A percentile compares a stretch with the other conserved stretches of the same genome.
Evolutionary conservation across 2,113 vertebrate genomes (phyloP).

Genomic region (Setophaga kirtlandii): DNA sequence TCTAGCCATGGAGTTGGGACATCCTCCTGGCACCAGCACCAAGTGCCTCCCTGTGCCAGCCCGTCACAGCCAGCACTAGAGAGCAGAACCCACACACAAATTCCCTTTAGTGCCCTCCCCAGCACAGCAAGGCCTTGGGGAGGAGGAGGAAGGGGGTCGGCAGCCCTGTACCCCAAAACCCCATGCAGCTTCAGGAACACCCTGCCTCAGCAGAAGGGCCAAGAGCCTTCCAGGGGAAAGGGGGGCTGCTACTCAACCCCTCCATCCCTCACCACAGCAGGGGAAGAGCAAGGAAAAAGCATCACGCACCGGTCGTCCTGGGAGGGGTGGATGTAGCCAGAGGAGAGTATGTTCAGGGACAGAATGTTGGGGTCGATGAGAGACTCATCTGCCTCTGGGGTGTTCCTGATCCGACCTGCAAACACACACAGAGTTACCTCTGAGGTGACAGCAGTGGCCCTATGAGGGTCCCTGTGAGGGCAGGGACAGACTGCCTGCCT

Average conservation of each 20-base stretch:
- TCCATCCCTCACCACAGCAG: not conserved
- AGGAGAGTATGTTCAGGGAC: conserved; percentile 93
- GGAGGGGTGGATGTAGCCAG: conserved; percentile 85
- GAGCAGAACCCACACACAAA: not conserved
- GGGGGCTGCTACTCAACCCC: not conserved
- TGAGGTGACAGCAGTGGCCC: not conserved
- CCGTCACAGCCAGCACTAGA: not conserved
- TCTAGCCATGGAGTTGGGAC: accelerated
- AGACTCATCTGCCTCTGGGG: conserved; percentile 90
- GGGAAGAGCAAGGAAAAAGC: not conserved
- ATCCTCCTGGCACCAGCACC: not conserved
- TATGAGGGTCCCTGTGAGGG: accelerated
- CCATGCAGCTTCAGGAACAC: not conserved
- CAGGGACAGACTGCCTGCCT: not conserved
- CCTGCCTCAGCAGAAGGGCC: not conserved
- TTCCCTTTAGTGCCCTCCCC: not conserved
- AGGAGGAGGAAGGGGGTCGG: not conserved
- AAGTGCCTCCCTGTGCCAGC: not conserved
- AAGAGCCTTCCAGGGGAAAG: not conserved
- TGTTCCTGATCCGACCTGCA: conserved; percentile 92
- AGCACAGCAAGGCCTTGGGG: not conserved
- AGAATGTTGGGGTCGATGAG: conserved; percentile 94
- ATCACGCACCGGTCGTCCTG: conserved; percentile 89
- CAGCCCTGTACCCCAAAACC: not conserved
- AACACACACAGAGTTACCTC: accelerated